phyloP scores from a whole-genome alignment of 2,888 invertebrate species.

The Myopa testacea region DNA sequence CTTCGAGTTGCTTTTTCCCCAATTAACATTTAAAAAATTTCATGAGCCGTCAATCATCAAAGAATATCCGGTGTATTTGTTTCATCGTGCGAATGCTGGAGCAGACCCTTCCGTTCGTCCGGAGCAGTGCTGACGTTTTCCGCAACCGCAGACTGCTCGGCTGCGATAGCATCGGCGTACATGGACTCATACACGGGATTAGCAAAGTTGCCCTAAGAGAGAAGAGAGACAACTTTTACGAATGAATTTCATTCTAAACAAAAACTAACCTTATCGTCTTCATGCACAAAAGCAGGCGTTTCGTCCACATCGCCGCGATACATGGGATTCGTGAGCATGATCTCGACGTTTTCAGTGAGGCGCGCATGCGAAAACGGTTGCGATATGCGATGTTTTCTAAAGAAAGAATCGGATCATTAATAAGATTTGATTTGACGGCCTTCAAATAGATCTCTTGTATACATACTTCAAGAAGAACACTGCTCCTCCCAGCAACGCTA shows the following conservation, averaged over 20 bases:
- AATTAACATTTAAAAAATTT: conserved; percentile 55
- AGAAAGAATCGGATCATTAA: not conserved
- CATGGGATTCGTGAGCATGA: conserved; percentile 81
- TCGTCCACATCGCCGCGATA: conserved; percentile 81
- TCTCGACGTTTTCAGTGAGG: conserved; percentile 86
- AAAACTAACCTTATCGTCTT: conserved; percentile 73
- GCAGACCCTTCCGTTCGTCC: conserved; percentile 72
- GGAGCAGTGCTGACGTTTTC: conserved; percentile 64
- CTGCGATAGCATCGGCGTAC: conserved; percentile 71
- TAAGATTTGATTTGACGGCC: not conserved
- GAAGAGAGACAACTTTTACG: not conserved
- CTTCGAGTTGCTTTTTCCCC: conserved; percentile 30
- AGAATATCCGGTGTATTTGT: conserved; percentile 67
- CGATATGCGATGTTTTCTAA: conserved; percentile 70
- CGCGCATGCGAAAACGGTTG: conserved; percentile 82
- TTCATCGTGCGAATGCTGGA: conserved; percentile 71
- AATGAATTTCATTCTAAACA: not conserved
- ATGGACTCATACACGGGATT: conserved; percentile 90
- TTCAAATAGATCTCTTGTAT: conserved; percentile 3
- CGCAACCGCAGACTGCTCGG: conserved; percentile 56
- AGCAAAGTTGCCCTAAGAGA: conserved; percentile 78
- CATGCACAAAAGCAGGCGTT: conserved; percentile 71
- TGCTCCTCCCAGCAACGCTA: conserved; percentile 62
- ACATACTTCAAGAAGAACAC: conserved; percentile 69
- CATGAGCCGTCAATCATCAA: conserved; percentile 64